These are phyloP conservation scores for Epistrophe grossulariae DNA, from an alignment of 2,888 invertebrate genomes.

Conservation along the genomic window DNA sequence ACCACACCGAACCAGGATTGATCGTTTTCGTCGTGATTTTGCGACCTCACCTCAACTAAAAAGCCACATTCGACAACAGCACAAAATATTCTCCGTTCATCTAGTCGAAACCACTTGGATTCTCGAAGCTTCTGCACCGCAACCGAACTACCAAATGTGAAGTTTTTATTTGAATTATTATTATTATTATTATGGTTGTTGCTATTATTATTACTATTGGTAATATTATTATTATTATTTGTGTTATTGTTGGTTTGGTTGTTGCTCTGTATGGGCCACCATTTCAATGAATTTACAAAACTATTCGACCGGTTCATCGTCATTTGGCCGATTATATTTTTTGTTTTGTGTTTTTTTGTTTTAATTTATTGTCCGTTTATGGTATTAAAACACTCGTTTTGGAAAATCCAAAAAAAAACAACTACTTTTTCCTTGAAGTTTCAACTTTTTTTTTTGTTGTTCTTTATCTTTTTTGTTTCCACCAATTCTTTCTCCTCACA, in stretches of 20 bases:
- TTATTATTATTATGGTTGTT: conserved; percentile 78
- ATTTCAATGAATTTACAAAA: conserved; percentile 83
- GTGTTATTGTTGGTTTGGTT: conserved; percentile 76
- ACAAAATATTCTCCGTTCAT: conserved; percentile 89
- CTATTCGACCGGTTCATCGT: conserved; percentile 83
- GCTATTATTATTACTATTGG: conserved; percentile 51
- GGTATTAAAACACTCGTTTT: conserved; percentile 46
- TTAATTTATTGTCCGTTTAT: conserved; percentile 44
- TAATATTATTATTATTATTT: conserved; percentile 49
- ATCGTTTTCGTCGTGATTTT: conserved; percentile 82
- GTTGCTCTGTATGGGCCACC: conserved; percentile 82
- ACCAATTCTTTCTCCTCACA: conserved; percentile 34
- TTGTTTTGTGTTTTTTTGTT: conserved; percentile 34
- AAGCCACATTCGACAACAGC: conserved; percentile 90
- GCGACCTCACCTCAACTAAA: conserved; percentile 87
- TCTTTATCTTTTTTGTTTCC: conserved; percentile 17
- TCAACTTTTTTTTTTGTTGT: conserved; percentile 25
- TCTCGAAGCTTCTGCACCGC: conserved; percentile 89
- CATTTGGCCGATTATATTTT: conserved; percentile 57
- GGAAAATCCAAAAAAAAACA: conserved; percentile 29
- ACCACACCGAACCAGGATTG: conserved; percentile 87
- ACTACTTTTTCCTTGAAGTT: conserved; percentile 33
- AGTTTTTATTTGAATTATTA: conserved; percentile 70
- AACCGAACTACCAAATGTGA: conserved; percentile 87
- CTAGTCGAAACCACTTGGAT: conserved; percentile 90